Evolutionary conservation across 2,797 vertebrate species (phyloP).

Genomic region (Chelon auratus): DNA sequence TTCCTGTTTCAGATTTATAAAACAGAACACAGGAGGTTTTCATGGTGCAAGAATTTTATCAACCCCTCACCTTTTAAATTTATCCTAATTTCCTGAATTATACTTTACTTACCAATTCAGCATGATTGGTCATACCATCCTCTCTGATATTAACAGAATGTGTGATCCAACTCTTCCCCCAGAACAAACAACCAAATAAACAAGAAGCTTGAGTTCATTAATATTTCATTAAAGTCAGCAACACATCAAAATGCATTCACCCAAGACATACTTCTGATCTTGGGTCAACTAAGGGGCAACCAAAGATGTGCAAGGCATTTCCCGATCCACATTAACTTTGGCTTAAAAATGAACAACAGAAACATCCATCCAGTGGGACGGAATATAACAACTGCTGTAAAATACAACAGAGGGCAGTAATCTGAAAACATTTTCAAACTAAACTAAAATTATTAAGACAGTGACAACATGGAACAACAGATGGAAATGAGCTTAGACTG

Average conservation of each 20-base stretch:
- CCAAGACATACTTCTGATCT: constrained; percentile 1
- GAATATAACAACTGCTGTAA: neutral
- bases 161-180: neutral
- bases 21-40: no score
- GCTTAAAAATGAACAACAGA: neutral
- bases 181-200: neutral
- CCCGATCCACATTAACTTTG: constrained; percentile 18
- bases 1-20: no score
- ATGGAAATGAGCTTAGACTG: no score
- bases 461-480: neutral
- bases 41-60: no score
- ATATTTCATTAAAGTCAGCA: constrained; percentile 21
- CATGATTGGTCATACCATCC: neutral
- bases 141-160: constrained; percentile 14
- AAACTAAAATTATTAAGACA: neutral
- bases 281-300: neutral
- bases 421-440: neutral
- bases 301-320: constrained; percentile 11
- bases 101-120: constrained; percentile 10
- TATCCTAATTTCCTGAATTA: neutral
- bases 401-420: neutral
- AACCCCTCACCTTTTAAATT: no score
- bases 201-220: constrained; percentile 9
- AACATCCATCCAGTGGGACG: constrained; percentile 4
- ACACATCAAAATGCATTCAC: constrained; percentile 19